These are phyloP conservation scores for Argya squamiceps DNA, from an alignment of 2,797 vertebrate genomes.

Conservation along the genomic window DNA sequence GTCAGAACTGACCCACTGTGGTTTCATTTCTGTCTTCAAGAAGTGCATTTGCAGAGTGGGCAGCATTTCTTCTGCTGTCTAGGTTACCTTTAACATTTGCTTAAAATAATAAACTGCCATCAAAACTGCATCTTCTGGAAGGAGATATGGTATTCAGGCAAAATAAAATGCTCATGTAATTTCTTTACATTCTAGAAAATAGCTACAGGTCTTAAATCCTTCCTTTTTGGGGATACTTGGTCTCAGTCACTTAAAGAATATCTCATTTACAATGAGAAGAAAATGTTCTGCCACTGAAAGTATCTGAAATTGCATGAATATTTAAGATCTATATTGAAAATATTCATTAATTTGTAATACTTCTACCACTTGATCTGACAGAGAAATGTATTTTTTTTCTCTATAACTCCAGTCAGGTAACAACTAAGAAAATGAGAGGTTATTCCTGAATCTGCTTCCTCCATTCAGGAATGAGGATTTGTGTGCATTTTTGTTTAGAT, in stretches of 20 bases:
- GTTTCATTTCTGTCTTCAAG: neutral
- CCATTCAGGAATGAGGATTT: neutral
- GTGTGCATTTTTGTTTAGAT: neutral
- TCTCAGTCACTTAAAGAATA: neutral
- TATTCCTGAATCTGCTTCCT: neutral
- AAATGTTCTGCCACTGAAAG: neutral
- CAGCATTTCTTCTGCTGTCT: neutral
- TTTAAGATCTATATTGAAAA: neutral
- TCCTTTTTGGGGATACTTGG: neutral
- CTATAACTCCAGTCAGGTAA: neutral
- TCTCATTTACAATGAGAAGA: neutral
- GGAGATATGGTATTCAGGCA: neutral
- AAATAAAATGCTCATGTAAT: neutral
- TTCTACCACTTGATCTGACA: neutral
- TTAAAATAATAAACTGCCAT: neutral
- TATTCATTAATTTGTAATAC: neutral
- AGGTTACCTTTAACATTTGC: neutral
- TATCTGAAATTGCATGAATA: neutral
- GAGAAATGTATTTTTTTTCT: neutral
- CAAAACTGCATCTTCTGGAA: neutral
- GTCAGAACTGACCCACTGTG: neutral
- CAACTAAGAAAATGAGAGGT: neutral
- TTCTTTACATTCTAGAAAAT: neutral
- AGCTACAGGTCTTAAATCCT: neutral
- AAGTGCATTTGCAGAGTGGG: neutral